Conservation (phyloP, 2,888 invertebrate genomes). For the Morpho deidamia region DNA sequence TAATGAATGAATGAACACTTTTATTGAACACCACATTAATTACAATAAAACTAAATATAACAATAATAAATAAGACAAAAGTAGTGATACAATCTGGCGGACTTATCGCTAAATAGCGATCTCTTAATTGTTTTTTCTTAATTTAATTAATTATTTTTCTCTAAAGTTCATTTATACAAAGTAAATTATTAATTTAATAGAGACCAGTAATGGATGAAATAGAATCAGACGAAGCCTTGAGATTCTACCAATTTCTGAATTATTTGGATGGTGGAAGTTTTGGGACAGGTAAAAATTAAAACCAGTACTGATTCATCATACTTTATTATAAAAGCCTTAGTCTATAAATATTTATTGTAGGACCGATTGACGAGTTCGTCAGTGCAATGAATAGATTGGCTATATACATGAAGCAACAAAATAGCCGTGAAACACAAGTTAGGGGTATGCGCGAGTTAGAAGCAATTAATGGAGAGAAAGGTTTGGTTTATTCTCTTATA, state of each 20-base stretch:
- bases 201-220: constrained; percentile 74
- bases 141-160: too few species aligned
- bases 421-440: constrained; percentile 64
- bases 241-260: constrained; percentile 70
- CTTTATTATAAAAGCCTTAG: neutral
- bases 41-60: too few species aligned
- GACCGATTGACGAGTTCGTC: constrained; percentile 69
- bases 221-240: constrained; percentile 68
- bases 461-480: constrained; percentile 70
- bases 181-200: constrained; percentile 31
- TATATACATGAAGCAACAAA: constrained; percentile 65
- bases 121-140: too few species aligned
- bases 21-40: too few species aligned
- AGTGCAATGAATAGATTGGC: constrained; percentile 62
- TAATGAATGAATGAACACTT: too few species aligned
- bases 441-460: constrained; percentile 69
- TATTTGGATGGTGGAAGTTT: constrained; percentile 72
- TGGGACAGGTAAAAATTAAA: constrained; percentile 51
- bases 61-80: too few species aligned
- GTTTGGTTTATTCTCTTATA: constrained; percentile 26
- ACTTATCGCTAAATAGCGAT: too few species aligned
- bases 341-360: constrained; percentile 28
- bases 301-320: neutral
- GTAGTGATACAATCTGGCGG: too few species aligned
- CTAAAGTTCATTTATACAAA: too few species aligned